Conservation (phyloP, 1,140 invertebrate species). For the Carcinoscorpius rotundicauda region DNA sequence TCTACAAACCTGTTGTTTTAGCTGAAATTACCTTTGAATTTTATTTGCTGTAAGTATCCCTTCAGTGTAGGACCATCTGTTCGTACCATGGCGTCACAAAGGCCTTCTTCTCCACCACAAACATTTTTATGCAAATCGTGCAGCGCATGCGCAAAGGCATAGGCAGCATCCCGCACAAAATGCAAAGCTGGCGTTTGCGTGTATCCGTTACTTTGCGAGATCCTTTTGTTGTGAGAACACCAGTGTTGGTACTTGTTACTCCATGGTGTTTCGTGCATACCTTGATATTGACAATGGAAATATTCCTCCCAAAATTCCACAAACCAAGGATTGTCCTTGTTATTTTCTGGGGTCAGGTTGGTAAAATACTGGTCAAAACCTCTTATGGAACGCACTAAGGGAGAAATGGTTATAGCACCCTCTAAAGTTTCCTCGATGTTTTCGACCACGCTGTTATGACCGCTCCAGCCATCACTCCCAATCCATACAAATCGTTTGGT, state of each 20-base stretch:
- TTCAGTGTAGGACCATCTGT: constrained; percentile 35
- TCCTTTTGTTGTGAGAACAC: constrained; percentile 12
- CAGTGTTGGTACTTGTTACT: constrained; percentile 19
- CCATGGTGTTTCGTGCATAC: constrained; percentile 17
- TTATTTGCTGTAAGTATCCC: constrained; percentile 38
- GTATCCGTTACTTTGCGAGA: constrained; percentile 28
- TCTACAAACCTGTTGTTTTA: too few relatives aligned
- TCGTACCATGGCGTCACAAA: constrained; percentile 35
- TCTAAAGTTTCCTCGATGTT: constrained; percentile 33
- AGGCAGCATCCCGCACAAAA: constrained; percentile 43
- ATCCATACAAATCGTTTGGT: constrained; percentile 39
- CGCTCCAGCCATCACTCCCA: constrained; percentile 44
- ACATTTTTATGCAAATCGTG: constrained; percentile 34
- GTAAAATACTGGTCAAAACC: constrained; percentile 44
- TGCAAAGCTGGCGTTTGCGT: constrained; percentile 40
- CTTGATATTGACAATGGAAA: constrained; percentile 35
- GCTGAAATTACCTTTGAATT: constrained; percentile 37
- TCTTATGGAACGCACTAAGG: constrained; percentile 33
- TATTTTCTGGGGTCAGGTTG: constrained; percentile 29
- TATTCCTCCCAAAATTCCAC: constrained; percentile 49
- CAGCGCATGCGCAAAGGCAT: constrained; percentile 42
- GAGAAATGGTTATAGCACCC: constrained; percentile 43
- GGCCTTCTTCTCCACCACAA: constrained; percentile 32
- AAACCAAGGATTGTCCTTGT: constrained; percentile 40
- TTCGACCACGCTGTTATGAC: constrained; percentile 28